Conservation (phyloP, 1,140 invertebrate genomes). For the Penaeus japonicus region DNA sequence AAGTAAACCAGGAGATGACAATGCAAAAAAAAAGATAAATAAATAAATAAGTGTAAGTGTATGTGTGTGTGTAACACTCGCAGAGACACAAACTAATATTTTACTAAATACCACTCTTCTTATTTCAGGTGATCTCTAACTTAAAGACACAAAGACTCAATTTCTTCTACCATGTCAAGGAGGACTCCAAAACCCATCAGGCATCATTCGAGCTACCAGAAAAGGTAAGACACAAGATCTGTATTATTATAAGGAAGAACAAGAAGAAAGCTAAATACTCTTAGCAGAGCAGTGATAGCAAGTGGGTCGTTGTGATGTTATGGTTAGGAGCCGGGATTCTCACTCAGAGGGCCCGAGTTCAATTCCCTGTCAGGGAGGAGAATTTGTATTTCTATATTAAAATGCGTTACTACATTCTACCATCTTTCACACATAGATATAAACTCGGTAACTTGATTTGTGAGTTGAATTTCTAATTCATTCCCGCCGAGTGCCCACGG, state of each 20-base stretch:
- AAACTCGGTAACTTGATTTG: too few relatives aligned
- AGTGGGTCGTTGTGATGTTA: too few relatives aligned
- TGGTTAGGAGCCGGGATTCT: too few relatives aligned
- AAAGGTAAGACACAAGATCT: neutral
- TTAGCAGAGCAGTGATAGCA: too few relatives aligned
- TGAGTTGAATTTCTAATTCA: too few relatives aligned
- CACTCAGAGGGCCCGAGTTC: too few relatives aligned
- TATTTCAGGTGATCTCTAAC: conserved; percentile 51
- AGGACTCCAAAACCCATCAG: conserved; percentile 57
- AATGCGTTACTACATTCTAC: too few relatives aligned
- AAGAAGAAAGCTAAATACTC: neutral
- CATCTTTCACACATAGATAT: too few relatives aligned
- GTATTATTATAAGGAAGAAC: too few relatives aligned
- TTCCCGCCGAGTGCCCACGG: too few relatives aligned
- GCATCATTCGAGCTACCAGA: conserved; percentile 51
- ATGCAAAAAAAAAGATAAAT: neutral
- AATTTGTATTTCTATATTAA: too few relatives aligned
- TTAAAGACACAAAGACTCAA: conserved; percentile 51
- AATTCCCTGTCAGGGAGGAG: too few relatives aligned
- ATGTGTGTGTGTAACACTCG: neutral
- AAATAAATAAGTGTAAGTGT: neutral
- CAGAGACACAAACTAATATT: neutral
- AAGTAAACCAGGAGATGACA: neutral
- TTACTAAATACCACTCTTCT: neutral
- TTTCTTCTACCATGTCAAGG: conserved; percentile 55